Conservation (phyloP, 2,797 vertebrate genomes). For the Sphenodon punctatus region DNA sequence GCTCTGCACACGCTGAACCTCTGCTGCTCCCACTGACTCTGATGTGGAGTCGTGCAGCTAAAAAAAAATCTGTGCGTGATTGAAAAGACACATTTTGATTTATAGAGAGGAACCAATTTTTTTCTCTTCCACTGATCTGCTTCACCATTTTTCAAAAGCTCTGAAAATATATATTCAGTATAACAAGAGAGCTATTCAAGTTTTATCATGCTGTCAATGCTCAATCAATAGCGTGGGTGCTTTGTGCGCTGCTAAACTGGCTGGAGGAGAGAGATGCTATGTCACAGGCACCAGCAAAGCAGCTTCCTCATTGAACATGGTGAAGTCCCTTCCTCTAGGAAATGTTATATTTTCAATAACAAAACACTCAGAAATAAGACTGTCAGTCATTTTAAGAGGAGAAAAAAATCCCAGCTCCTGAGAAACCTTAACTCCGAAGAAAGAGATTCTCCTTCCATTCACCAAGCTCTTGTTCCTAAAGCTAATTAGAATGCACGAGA, state of each 20-base stretch:
- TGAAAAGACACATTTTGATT: background rate
- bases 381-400: background rate
- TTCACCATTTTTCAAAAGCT: background rate
- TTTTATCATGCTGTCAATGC: background rate
- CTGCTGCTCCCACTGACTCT: background rate
- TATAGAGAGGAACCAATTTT: background rate
- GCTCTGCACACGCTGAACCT: background rate
- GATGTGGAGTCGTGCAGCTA: background rate
- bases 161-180: background rate
- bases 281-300: background rate
- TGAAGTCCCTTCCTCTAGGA: background rate
- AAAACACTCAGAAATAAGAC: background rate
- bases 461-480: constrained; percentile 12
- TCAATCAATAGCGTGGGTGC: background rate
- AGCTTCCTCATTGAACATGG: background rate
- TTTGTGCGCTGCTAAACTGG: background rate
- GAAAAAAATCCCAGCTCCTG: constrained; percentile 16
- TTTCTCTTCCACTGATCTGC: background rate
- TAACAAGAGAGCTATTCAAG: background rate
- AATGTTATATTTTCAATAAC: background rate
- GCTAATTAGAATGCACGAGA: constrained; percentile 39
- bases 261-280: background rate
- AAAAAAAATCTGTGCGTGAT: background rate
- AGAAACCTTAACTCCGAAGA: too few species aligned
- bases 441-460: constrained; percentile 12